These are phyloP conservation scores for Synanceia verrucosa DNA, from an alignment of 2,797 vertebrate species.

Conservation along the genomic window DNA sequence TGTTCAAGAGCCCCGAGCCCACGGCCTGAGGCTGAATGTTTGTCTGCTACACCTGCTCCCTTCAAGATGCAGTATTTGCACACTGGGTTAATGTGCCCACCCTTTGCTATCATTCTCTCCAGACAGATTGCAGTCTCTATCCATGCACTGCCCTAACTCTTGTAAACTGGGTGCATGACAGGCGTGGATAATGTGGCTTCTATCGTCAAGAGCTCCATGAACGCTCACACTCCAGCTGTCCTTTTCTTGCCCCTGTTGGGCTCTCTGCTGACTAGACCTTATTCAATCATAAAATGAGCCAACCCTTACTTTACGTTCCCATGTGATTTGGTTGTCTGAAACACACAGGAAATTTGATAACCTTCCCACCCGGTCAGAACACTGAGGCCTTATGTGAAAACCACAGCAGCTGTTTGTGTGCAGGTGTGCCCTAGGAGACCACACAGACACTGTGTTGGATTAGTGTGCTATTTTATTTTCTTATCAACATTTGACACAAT, in stretches of 20 bases:
- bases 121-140: background rate
- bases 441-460: conserved; percentile 1
- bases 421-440: conserved; percentile 30
- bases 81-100: background rate
- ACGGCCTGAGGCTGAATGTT: conserved; percentile 45
- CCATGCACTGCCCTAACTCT: background rate
- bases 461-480: background rate
- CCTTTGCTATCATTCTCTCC: background rate
- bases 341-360: conserved; percentile 43
- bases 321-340: conserved; percentile 15
- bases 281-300: conserved; percentile 15
- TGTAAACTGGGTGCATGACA: conserved; percentile 12
- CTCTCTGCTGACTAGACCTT: conserved; percentile 2
- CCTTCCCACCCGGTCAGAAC: conserved; percentile 3
- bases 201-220: conserved; percentile 26
- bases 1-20: conserved; percentile 54
- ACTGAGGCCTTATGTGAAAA: conserved; percentile 29
- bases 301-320: conserved; percentile 11
- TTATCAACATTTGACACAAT: background rate
- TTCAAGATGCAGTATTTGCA: conserved; percentile 29
- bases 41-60: conserved; percentile 75
- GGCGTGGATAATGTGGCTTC: conserved; percentile 23
- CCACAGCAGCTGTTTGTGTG: conserved; percentile 38
- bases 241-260: background rate
- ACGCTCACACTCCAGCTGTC: conserved; percentile 38